Base-by-base conservation (phyloP, 2,888 invertebrate species). In the Lagria hirta region DNA sequence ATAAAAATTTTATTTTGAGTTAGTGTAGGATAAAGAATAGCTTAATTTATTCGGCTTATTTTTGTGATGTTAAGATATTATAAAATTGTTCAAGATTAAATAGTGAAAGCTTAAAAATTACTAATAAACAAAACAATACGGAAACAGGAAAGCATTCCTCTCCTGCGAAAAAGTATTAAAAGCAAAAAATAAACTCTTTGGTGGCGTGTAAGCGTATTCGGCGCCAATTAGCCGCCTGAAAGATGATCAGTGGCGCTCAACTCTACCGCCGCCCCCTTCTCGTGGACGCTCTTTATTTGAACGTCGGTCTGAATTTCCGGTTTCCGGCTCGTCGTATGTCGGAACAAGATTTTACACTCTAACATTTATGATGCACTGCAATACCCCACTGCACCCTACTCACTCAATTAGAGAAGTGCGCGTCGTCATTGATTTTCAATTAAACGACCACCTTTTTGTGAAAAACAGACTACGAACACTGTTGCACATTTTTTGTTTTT, bases 311-410 rank as follows among this genome's bases (percentile, higher is more conserved):
- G 66, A 70, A 70, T 70, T 70, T 72, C 71, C 67, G 58, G 68
- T 66, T 68, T 70, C 72, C 72, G 70, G 69, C 60, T 62, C 65
- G 66, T 59, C 70, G 69, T 55, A 67, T 64, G 69, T 66, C 70
- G 66, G 66, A 69, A 72, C 72, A 72, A 69, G 71, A 70, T 64
- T 72, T 71, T 71, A 69, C 69, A 72, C 71, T 72, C 67, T 65
- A 55, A 58, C 60, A 61, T 65, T 67, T 68, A 69, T 69, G 68
- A 68, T 66, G 65, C 60, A 65, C 62, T 60, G 54, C 56, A 53
- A 51, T n/a, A n/a, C n/a, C n/a, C n/a, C n/a, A n/a, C n/a, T n/a
- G n/a, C n/a, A n/a, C 54, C 51, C 48, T 48, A 49, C 48, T 32
- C 48, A 45, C 49, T 55, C 57, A 55, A 57, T 58, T 58, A 57